Conservation (phyloP, 2,888 invertebrate species). For the Cheilosia scutellata region DNA sequence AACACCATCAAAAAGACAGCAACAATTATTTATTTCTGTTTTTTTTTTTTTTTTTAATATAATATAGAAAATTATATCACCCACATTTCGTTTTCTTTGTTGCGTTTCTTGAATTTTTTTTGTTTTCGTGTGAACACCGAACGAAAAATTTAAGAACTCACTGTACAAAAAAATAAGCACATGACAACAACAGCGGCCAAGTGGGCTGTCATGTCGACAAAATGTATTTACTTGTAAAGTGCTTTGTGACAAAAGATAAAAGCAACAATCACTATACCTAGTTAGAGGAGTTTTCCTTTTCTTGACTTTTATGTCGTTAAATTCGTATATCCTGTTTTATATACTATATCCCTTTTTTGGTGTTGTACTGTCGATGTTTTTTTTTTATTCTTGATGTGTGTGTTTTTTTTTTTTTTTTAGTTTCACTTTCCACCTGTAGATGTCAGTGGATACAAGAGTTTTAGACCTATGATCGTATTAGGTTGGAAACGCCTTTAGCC, state of each 20-base stretch:
- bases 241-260: constrained; percentile 2
- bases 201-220: constrained; percentile 35
- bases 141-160: constrained; percentile 30
- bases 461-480: too few relatives aligned
- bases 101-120: constrained; percentile 42
- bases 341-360: constrained; percentile 41
- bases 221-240: constrained; percentile 52
- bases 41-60: too few relatives aligned
- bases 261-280: constrained; percentile 1
- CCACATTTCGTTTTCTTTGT: constrained; percentile 38
- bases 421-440: too few relatives aligned
- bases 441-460: too few relatives aligned
- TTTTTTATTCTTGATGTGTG: constrained; percentile 32
- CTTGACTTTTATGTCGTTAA: constrained; percentile 42
- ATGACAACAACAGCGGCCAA: constrained; percentile 20
- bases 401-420: constrained; percentile 5
- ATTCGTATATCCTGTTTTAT: constrained; percentile 6
- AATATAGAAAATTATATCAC: constrained; percentile 32
- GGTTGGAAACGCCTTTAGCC: too few relatives aligned
- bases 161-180: constrained; percentile 13
- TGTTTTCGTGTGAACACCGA: constrained; percentile 49
- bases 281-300: not conserved
- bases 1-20: constrained; percentile 50
- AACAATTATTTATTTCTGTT: constrained; percentile 11
- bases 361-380: constrained; percentile 70